phyloP scores from a whole-genome alignment of 2,113 vertebrate species.

The Cyanistes caeruleus region DNA sequence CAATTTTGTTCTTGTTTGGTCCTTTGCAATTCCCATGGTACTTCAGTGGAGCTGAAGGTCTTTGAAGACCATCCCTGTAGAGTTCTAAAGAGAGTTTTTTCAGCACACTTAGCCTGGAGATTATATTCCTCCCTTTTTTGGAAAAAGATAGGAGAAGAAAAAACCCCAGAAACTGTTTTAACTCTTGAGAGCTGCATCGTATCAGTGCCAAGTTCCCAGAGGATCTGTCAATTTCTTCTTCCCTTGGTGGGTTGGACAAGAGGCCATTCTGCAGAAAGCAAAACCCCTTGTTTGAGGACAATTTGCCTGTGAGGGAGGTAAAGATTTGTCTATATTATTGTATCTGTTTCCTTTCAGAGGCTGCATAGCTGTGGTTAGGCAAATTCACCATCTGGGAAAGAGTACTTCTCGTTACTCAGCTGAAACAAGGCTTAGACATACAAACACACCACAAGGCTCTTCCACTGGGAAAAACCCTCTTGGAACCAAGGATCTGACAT shows the following conservation, averaged over 20 bases:
- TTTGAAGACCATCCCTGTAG: neutral
- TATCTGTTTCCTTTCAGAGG: neutral
- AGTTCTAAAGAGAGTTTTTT: neutral
- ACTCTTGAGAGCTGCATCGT: neutral
- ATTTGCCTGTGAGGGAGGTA: neutral
- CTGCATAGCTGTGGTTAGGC: neutral
- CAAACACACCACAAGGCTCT: neutral
- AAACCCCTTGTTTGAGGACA: accelerated
- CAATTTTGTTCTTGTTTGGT: neutral
- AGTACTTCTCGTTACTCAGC: neutral
- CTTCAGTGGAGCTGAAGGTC: neutral
- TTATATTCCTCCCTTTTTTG: neutral
- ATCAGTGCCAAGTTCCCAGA: neutral
- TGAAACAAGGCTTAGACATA: neutral
- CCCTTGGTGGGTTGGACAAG: neutral
- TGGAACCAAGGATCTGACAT: neutral
- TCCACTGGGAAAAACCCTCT: neutral
- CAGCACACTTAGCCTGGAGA: neutral
- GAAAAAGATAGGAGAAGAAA: neutral
- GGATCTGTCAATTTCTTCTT: neutral
- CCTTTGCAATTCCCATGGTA: neutral
- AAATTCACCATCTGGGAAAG: neutral
- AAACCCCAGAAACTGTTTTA: neutral
- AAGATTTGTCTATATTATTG: neutral
- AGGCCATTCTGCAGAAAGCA: neutral